Conservation (phyloP, 2,797 vertebrate species). For the Ibycter americanus region DNA sequence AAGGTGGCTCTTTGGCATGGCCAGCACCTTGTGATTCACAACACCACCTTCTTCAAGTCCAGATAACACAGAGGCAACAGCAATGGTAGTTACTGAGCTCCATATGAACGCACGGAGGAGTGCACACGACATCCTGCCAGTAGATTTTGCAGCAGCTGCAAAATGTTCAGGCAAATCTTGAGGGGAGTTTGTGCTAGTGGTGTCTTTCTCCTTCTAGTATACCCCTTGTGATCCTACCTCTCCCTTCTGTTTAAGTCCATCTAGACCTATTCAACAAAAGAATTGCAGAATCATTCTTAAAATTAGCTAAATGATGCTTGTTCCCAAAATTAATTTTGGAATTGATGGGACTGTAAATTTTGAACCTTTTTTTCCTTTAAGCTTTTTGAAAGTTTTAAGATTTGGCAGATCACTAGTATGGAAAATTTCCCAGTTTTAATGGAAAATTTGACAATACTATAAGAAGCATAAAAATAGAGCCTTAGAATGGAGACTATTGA, state of each 20-base stretch:
- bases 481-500: background rate
- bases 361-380: background rate
- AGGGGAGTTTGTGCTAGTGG: background rate
- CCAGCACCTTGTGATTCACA: background rate
- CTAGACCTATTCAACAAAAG: background rate
- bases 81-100: background rate
- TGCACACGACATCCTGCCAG: background rate
- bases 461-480: background rate
- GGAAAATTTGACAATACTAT: background rate
- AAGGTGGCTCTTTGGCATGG: background rate
- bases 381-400: background rate
- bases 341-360: background rate
- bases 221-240: background rate
- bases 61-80: background rate
- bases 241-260: background rate
- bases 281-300: background rate
- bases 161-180: background rate
- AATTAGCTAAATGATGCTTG: background rate
- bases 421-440: background rate
- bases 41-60: background rate
- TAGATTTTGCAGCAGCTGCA: background rate
- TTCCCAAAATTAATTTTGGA: background rate
- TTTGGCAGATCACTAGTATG: background rate
- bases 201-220: background rate
- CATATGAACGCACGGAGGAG: background rate